Evolutionary conservation across 2,888 invertebrate species (phyloP).

Genomic region (Sinopyrophorus schimmeli): DNA sequence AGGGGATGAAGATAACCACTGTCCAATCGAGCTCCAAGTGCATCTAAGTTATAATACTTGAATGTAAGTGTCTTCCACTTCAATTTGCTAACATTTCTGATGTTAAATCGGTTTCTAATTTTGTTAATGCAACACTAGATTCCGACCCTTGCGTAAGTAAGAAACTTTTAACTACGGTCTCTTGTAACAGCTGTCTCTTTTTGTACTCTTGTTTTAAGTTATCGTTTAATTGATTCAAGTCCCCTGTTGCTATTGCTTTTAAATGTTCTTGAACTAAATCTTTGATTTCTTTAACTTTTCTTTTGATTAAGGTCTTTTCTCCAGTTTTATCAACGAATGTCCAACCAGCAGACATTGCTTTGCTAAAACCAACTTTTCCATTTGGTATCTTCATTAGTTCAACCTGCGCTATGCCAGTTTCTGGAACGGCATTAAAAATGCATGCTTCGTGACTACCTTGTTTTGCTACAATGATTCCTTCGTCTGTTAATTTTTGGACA

Average conservation of each 20-base stretch:
- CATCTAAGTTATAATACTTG: slow-evolving; percentile 96
- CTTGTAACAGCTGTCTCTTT: slow-evolving; percentile 90
- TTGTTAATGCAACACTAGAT: slow-evolving; percentile 79
- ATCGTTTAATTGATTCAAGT: slow-evolving; percentile 64
- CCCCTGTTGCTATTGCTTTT: slow-evolving; percentile 64
- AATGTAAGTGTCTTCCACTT: slow-evolving; percentile 89
- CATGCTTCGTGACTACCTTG: slow-evolving; percentile 91
- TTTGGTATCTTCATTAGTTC: slow-evolving; percentile 83
- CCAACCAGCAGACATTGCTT: slow-evolving; percentile 95
- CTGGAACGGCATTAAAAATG: slow-evolving; percentile 78
- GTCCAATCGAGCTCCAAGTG: slow-evolving; percentile 78
- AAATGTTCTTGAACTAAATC: slow-evolving; percentile 77
- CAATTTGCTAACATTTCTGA: slow-evolving; percentile 87
- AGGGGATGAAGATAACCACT: slow-evolving; percentile 94
- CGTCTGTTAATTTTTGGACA: slow-evolving; percentile 86
- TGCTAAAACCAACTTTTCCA: slow-evolving; percentile 91
- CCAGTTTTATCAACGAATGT: slow-evolving; percentile 81
- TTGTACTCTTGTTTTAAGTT: slow-evolving; percentile 84
- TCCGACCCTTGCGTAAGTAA: slow-evolving; percentile 81
- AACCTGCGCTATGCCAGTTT: slow-evolving; percentile 72
- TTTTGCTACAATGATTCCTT: slow-evolving; percentile 77
- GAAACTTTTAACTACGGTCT: slow-evolving; percentile 81
- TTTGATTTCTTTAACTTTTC: slow-evolving; percentile 70
- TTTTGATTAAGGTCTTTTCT: slow-evolving; percentile 70
- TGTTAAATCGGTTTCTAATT: slow-evolving; percentile 93